phyloP scores from a whole-genome alignment of 2,888 invertebrate genomes.

The Meganola albula region DNA sequence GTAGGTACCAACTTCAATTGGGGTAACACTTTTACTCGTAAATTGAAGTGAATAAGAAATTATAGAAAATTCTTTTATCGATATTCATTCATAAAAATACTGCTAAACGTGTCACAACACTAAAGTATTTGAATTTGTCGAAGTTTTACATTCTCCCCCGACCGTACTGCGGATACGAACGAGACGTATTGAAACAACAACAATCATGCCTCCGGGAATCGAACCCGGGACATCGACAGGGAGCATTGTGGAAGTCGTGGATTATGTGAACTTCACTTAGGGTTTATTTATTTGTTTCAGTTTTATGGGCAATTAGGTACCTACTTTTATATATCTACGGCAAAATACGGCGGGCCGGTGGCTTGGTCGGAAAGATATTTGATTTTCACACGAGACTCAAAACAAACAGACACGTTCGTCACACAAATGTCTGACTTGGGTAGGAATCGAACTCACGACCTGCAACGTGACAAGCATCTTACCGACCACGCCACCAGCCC shows the following conservation, averaged over 20 bases:
- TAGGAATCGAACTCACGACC: too few species aligned
- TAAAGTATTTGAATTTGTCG: slow-evolving; percentile 29
- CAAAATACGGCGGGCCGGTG: too few species aligned
- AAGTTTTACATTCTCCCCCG: slow-evolving; percentile 28
- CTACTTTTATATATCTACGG: neutral
- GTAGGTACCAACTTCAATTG: too few species aligned
- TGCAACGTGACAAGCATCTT: too few species aligned
- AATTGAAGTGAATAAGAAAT: too few species aligned
- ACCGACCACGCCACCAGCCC: too few species aligned
- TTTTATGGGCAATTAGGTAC: slow-evolving; percentile 16
- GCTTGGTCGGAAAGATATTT: too few species aligned
- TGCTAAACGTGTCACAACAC: slow-evolving; percentile 11
- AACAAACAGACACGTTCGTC: too few species aligned
- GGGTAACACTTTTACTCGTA: too few species aligned
- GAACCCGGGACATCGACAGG: slow-evolving; percentile 9
- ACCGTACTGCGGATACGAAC: slow-evolving; percentile 26
- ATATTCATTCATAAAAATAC: slow-evolving; percentile 1
- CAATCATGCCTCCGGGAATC: slow-evolving; percentile 34
- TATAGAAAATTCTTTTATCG: neutral
- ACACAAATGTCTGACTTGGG: too few species aligned
- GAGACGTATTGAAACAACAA: slow-evolving; percentile 34
- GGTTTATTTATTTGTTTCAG: slow-evolving; percentile 26
- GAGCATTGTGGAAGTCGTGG: slow-evolving; percentile 18
- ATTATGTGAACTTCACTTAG: slow-evolving; percentile 26
- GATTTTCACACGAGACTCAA: too few species aligned